These are phyloP conservation scores for Drosophila simulans DNA, from an alignment of 1,140 invertebrate genomes.

Conservation along the genomic window DNA sequence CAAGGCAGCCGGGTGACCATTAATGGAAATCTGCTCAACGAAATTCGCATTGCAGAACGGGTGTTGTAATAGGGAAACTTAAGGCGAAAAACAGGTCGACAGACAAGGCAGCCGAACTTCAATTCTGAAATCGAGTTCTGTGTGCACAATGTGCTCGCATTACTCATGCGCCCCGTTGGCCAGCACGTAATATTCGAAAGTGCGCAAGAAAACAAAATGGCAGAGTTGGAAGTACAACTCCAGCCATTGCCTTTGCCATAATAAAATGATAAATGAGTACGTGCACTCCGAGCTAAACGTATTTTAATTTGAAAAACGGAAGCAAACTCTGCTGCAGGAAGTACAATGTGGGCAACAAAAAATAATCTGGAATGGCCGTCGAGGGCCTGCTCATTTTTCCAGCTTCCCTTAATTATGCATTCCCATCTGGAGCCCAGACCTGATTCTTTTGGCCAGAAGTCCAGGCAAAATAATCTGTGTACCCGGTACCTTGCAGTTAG, in stretches of 20 bases:
- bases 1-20: slow-evolving; percentile 37
- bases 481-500: not conserved
- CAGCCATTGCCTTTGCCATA: slow-evolving; percentile 22
- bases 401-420: slow-evolving; percentile 64
- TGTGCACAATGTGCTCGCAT: slow-evolving; percentile 57
- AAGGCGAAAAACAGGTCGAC: slow-evolving; percentile 5
- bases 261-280: slow-evolving; percentile 73
- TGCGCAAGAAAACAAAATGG: slow-evolving; percentile 32
- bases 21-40: slow-evolving; percentile 45
- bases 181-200: slow-evolving; percentile 46
- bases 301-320: slow-evolving; percentile 63
- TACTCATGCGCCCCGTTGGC: slow-evolving; percentile 63
- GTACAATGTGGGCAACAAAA: slow-evolving; percentile 29
- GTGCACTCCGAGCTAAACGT: slow-evolving; percentile 55
- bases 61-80: slow-evolving; percentile 35
- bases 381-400: slow-evolving; percentile 48
- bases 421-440: slow-evolving; percentile 25
- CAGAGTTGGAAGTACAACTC: slow-evolving; percentile 17
- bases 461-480: not conserved
- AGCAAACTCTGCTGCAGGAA: slow-evolving; percentile 33
- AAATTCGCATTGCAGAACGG: slow-evolving; percentile 17
- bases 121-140: slow-evolving; percentile 41
- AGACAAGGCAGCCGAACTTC: slow-evolving; percentile 35
- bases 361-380: slow-evolving; percentile 36
- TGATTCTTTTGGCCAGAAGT: slow-evolving; percentile 26